Conservation (phyloP, 2,888 invertebrate species). For the Zootermopsis nevadensis region DNA sequence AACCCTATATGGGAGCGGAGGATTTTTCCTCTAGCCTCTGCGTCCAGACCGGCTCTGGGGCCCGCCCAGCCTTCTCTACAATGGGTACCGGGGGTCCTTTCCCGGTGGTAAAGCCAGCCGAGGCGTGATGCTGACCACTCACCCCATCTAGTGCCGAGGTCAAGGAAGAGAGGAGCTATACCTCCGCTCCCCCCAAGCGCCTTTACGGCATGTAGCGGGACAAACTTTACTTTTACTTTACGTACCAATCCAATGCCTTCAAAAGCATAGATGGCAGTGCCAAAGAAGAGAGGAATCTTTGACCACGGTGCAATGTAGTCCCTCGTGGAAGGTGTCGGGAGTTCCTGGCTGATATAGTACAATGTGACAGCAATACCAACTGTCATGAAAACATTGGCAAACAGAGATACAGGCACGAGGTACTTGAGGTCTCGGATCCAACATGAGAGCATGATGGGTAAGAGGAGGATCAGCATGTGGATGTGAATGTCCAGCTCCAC, state of each 20-base stretch:
- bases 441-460: constrained; percentile 79
- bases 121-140: no score
- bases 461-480: constrained; percentile 78
- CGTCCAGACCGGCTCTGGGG: no score
- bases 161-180: no score
- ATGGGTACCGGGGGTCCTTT: no score
- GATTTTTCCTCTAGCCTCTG: no score
- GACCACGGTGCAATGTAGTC: constrained; percentile 67
- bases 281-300: constrained; percentile 89
- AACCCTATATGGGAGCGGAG: no score
- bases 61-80: no score
- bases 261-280: constrained; percentile 95
- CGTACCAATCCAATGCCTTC: constrained; percentile 93
- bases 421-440: constrained; percentile 82
- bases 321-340: constrained; percentile 74
- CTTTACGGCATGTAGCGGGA: not conserved
- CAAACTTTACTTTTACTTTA: constrained; percentile 45
- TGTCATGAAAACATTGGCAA: constrained; percentile 83
- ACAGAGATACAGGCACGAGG: constrained; percentile 80
- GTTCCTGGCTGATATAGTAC: constrained; percentile 78
- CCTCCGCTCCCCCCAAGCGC: not conserved
- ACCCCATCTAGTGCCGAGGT: no score
- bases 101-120: no score
- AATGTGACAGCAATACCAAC: constrained; percentile 80
- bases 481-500: constrained; percentile 72